Percentiles rank a stretch among this genome's conserved stretches.
Conservation (phyloP, 2,888 invertebrate genomes). For the Agrotis ipsilon region DNA sequence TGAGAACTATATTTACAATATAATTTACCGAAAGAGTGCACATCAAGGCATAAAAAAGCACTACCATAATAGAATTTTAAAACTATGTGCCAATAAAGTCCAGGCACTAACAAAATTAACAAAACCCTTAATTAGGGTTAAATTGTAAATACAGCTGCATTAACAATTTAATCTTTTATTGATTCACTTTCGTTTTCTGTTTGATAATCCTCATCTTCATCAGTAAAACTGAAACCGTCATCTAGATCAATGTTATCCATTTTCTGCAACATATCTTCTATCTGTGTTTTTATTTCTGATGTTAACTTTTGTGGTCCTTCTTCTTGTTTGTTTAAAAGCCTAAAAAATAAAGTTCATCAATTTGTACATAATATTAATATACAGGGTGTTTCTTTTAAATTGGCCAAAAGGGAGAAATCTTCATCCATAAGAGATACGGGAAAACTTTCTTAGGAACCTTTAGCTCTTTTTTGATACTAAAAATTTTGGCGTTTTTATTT, state of each 20-base stretch:
- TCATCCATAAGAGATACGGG: too few species aligned
- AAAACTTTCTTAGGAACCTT: too few species aligned
- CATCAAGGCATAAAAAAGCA: not conserved
- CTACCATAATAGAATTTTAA: not conserved
- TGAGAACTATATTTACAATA: not conserved
- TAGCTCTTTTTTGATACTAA: too few species aligned
- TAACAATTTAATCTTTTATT: not conserved
- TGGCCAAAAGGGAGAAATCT: too few species aligned
- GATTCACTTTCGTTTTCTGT: conserved; percentile 36
- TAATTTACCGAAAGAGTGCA: not conserved
- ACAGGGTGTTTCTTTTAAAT: too few species aligned
- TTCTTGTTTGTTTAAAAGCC: conserved; percentile 86
- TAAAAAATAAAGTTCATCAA: too few species aligned
- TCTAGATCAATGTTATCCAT: conserved; percentile 76
- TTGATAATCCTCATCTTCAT: conserved; percentile 52
- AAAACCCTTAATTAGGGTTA: too few species aligned
- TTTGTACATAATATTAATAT: too few species aligned
- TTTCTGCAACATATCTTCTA: conserved; percentile 77
- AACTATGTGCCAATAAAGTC: not conserved
- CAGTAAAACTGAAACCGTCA: conserved; percentile 70
- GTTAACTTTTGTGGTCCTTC: conserved; percentile 80
- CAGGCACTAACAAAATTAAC: not conserved
- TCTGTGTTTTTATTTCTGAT: conserved; percentile 70
- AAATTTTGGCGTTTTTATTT: too few species aligned
- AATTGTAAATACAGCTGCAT: too few species aligned